Percentiles rank a stretch among this genome's conserved stretches.
phyloP scores from a whole-genome alignment of 2,888 invertebrate genomes.

The Heliconius hortense region DNA sequence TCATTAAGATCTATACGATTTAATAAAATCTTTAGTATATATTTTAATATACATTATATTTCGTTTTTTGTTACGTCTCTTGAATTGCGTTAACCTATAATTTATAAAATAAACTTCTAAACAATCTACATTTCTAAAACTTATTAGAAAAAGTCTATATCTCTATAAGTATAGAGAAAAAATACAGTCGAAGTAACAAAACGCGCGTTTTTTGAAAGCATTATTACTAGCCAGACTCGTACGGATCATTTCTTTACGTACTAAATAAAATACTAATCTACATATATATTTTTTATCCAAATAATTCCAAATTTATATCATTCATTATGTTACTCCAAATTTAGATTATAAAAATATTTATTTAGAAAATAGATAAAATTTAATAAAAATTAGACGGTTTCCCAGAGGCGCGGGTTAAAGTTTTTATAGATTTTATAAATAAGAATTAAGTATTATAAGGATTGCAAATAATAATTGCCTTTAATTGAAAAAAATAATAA shows the following conservation, averaged over 20 bases:
- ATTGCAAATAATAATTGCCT: neutral
- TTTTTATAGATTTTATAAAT: too few species aligned
- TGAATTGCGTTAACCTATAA: neutral
- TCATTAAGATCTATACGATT: neutral
- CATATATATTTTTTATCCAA: neutral
- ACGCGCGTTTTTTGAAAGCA: slow-evolving; percentile 3
- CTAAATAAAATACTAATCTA: neutral
- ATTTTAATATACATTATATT: neutral
- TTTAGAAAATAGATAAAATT: too few species aligned
- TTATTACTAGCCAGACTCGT: neutral
- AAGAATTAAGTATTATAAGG: neutral
- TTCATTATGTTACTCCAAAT: too few species aligned
- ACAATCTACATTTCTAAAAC: neutral
- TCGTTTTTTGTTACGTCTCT: neutral
- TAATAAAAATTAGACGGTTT: too few species aligned
- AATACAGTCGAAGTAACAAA: neutral
- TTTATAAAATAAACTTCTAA: neutral
- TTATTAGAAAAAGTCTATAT: neutral
- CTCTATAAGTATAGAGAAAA: neutral
- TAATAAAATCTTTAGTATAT: neutral
- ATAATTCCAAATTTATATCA: too few species aligned
- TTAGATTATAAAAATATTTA: too few species aligned
- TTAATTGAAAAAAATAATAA: neutral
- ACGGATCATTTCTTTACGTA: neutral
- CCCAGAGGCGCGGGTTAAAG: too few species aligned